Evolutionary conservation across 1,140 invertebrate species (phyloP).

Genomic region (Chironomus striatipennis): DNA sequence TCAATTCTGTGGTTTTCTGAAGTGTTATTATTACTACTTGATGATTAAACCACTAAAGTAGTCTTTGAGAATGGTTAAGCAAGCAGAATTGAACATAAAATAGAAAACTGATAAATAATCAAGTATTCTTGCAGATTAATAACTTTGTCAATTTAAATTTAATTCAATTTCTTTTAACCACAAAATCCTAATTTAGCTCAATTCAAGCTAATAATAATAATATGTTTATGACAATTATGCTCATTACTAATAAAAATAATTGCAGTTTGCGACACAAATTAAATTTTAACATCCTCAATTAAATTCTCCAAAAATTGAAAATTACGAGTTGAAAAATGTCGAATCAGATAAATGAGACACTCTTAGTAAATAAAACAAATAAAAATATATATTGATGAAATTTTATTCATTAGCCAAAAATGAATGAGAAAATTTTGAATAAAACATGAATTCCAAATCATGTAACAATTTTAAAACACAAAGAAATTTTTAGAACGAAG

Average conservation of each 20-base stretch:
- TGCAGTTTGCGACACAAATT: too few relatives aligned
- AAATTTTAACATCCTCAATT: not conserved
- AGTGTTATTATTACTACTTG: too few relatives aligned
- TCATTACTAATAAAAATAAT: not conserved
- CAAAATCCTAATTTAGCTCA: too few relatives aligned
- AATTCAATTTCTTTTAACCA: not conserved
- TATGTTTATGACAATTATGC: not conserved
- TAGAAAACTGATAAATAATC: too few relatives aligned
- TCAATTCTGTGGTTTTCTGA: too few relatives aligned
- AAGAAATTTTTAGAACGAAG: too few relatives aligned
- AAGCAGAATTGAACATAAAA: too few relatives aligned
- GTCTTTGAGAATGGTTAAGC: too few relatives aligned
- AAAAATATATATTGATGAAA: not conserved
- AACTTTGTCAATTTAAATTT: too few relatives aligned
- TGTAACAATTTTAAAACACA: not conserved
- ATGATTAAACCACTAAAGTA: too few relatives aligned
- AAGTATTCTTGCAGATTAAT: too few relatives aligned
- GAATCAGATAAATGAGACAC: not conserved
- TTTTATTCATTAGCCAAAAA: not conserved
- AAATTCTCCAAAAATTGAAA: not conserved
- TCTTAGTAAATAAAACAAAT: not conserved
- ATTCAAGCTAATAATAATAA: not conserved
- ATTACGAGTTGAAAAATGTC: conserved; percentile 1
- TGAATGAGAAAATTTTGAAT: not conserved
- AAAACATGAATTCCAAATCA: not conserved